Evolutionary conservation across 2,797 vertebrate species (phyloP).

Genomic region (Heliangelus exortis): DNA sequence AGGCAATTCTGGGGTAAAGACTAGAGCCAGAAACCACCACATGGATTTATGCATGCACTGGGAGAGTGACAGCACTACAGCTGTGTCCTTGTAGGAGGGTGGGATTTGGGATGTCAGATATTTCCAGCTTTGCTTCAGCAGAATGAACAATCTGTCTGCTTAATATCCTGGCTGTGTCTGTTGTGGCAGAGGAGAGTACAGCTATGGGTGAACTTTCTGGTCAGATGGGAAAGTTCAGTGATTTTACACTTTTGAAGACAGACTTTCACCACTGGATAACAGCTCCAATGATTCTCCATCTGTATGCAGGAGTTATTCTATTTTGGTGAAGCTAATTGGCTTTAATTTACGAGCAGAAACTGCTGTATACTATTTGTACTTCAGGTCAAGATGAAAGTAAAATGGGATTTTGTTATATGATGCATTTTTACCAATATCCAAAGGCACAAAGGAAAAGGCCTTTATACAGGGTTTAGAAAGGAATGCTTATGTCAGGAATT

Average conservation of each 20-base stretch:
- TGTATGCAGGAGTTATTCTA: background rate
- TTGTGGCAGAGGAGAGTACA: background rate
- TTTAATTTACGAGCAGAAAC: background rate
- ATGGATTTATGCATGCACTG: background rate
- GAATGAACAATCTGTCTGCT: rapidly evolving
- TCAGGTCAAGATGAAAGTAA: background rate
- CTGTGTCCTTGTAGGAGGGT: background rate
- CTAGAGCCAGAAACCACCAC: background rate
- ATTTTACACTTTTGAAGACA: background rate
- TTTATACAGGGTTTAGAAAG: background rate
- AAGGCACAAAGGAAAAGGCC: rapidly evolving
- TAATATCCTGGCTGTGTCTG: rapidly evolving
- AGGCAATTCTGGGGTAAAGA: background rate
- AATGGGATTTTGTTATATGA: background rate
- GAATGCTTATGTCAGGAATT: background rate
- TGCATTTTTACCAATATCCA: background rate
- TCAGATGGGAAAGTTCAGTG: background rate
- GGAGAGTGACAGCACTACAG: background rate
- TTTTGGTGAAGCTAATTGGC: background rate
- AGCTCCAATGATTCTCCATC: background rate
- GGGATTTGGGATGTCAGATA: rapidly evolving
- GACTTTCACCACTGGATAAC: background rate
- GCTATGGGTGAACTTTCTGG: background rate
- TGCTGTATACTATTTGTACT: background rate
- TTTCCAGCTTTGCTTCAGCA: background rate